Percentiles rank a stretch among this genome's conserved stretches.
Conservation (phyloP, 2,797 vertebrate genomes). For the Decapterus maruadsi region DNA sequence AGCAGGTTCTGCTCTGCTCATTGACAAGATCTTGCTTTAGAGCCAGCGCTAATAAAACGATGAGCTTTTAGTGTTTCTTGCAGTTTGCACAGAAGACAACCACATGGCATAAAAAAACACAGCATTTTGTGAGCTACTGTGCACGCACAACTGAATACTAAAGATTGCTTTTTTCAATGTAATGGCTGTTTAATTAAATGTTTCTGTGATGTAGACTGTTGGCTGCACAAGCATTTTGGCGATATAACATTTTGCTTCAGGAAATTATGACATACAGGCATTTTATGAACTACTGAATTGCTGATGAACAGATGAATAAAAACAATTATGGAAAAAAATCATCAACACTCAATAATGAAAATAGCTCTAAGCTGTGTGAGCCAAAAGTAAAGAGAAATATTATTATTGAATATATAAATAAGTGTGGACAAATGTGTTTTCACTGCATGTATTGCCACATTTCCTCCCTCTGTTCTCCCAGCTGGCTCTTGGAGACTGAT, state of each 20-base stretch:
- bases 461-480: constrained; percentile 21
- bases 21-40: constrained; percentile 17
- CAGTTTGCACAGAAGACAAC: constrained; percentile 8
- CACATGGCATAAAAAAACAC: constrained; percentile 12
- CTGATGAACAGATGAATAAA: not conserved
- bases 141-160: not conserved
- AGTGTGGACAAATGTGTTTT: constrained; percentile 29
- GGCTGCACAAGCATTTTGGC: not conserved
- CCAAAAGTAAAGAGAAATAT: not conserved
- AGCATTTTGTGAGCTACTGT: not conserved
- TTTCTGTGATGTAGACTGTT: not conserved
- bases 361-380: not conserved
- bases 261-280: not conserved
- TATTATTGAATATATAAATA: not conserved
- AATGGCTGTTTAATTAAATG: not conserved
- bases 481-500: constrained; percentile 44
- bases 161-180: not conserved
- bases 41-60: constrained; percentile 34
- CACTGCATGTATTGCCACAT: constrained; percentile 19
- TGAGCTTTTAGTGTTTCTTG: constrained; percentile 12
- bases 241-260: not conserved
- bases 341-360: not conserved
- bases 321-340: not conserved
- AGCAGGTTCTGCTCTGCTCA: constrained; percentile 17
- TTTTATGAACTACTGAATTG: not conserved